Conservation (phyloP, 1,140 invertebrate species). For the Danaus plexippus region DNA sequence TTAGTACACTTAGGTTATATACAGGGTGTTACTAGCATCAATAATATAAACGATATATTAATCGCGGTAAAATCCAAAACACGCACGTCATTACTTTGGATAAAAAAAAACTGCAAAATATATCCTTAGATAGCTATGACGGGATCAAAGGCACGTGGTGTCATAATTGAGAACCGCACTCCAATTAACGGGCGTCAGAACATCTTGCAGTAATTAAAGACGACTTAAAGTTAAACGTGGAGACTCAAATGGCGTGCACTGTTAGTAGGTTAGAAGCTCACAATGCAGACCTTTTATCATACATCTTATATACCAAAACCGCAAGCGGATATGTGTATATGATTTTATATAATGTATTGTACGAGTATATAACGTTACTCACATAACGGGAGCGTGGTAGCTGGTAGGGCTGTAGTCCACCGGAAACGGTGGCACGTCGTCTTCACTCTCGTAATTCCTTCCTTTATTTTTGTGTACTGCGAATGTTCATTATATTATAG, state of each 20-base stretch:
- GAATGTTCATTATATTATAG: neutral
- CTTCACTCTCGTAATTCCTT: constrained; percentile 59
- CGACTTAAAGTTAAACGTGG: constrained; percentile 14
- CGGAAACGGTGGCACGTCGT: constrained; percentile 61
- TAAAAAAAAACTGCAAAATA: constrained; percentile 21
- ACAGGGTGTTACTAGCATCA: too few species aligned
- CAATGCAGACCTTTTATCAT: constrained; percentile 7
- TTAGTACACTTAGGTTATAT: too few species aligned
- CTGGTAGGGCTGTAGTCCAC: constrained; percentile 53
- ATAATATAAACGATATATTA: too few species aligned
- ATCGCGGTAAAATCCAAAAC: neutral
- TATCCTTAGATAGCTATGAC: constrained; percentile 47
- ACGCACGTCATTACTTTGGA: constrained; percentile 1
- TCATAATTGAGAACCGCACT: constrained; percentile 56
- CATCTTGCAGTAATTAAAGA: constrained; percentile 54
- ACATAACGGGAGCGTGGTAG: constrained; percentile 35
- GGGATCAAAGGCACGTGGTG: constrained; percentile 57
- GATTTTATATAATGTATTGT: neutral
- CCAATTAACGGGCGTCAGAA: constrained; percentile 63
- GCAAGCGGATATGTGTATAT: neutral
- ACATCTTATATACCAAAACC: too few species aligned
- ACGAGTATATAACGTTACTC: constrained; percentile 25
- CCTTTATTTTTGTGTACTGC: constrained; percentile 41
- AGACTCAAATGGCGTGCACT: constrained; percentile 20
- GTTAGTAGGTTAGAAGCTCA: constrained; percentile 39